Percentiles rank a stretch among this genome's conserved stretches.
These are phyloP conservation scores for Aviceda subcristata DNA, from an alignment of 2,113 vertebrate genomes.

Conservation along the genomic window DNA sequence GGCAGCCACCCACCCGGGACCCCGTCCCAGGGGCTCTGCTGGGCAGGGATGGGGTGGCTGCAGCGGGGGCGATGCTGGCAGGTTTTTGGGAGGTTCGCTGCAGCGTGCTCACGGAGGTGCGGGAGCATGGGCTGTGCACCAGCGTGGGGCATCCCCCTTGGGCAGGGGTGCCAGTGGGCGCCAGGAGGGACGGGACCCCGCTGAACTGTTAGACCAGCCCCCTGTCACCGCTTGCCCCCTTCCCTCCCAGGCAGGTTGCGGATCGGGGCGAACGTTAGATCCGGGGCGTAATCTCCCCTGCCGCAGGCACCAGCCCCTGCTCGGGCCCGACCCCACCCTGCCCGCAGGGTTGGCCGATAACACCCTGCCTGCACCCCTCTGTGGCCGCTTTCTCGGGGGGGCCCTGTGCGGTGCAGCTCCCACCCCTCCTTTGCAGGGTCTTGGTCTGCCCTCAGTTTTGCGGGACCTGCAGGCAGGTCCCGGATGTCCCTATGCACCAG, in stretches of 20 bases:
- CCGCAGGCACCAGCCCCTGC: too few species aligned
- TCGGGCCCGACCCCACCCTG: too few species aligned
- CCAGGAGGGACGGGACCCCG: rapidly evolving
- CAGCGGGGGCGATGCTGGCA: background rate
- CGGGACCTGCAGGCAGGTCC: background rate
- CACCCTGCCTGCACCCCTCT: too few species aligned
- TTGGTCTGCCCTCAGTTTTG: background rate
- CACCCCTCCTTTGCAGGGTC: background rate
- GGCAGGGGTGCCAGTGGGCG: background rate
- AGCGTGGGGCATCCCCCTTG: too few species aligned
- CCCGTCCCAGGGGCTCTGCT: background rate
- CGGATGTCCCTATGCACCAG: background rate
- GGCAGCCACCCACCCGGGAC: background rate
- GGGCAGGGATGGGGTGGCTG: background rate
- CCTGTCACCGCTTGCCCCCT: background rate
- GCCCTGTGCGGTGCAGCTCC: too few species aligned
- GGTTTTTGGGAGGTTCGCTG: background rate
- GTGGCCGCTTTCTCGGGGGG: too few species aligned
- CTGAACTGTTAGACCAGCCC: background rate
- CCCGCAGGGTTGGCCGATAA: too few species aligned
- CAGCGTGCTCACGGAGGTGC: rapidly evolving
- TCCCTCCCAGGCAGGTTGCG: too few species aligned
- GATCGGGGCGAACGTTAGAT: too few species aligned
- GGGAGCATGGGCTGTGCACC: rapidly evolving
- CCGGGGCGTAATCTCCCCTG: too few species aligned